Conservation (phyloP, 2,888 invertebrate species). For the Cerceris rybyensis region DNA sequence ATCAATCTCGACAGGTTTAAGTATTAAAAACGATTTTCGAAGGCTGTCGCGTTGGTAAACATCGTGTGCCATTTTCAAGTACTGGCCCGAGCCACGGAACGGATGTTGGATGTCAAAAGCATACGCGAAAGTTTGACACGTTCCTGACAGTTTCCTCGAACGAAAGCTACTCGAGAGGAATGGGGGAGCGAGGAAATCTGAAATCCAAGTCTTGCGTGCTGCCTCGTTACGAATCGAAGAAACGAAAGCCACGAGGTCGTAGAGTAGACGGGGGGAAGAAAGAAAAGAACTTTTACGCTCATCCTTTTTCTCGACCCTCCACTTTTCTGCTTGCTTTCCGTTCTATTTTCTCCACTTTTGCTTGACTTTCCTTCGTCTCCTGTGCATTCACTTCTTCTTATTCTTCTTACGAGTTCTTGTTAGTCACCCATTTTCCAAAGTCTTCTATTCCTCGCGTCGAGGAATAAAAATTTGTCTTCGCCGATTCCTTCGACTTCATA, state of each 20-base stretch:
- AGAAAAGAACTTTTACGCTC: slow-evolving; percentile 29
- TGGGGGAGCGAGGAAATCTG: slow-evolving; percentile 31
- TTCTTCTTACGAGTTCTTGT: slow-evolving; percentile 21
- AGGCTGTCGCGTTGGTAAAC: slow-evolving; percentile 30
- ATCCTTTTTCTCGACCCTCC: background rate
- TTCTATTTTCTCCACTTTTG: slow-evolving; percentile 10
- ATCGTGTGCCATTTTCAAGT: slow-evolving; percentile 38
- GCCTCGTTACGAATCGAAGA: slow-evolving; percentile 34
- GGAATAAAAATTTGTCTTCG: background rate
- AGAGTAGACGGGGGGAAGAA: slow-evolving; percentile 7
- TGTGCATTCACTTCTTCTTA: slow-evolving; percentile 2
- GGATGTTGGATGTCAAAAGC: slow-evolving; percentile 53
- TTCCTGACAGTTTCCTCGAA: slow-evolving; percentile 41
- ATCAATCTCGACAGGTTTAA: slow-evolving; percentile 11
- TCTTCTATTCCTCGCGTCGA: slow-evolving; percentile 18
- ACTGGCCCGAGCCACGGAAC: slow-evolving; percentile 25
- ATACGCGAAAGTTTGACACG: slow-evolving; percentile 60
- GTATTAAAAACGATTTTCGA: slow-evolving; percentile 34
- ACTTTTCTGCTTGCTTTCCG: background rate
- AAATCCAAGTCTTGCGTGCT: slow-evolving; percentile 15
- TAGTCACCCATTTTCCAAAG: slow-evolving; percentile 19
- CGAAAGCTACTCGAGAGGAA: slow-evolving; percentile 13
- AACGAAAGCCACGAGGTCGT: slow-evolving; percentile 14
- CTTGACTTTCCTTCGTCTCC: slow-evolving; percentile 10
- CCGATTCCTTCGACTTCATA: background rate